Conservation (phyloP, 2,888 invertebrate species). For the Leptothorax acervorum region DNA sequence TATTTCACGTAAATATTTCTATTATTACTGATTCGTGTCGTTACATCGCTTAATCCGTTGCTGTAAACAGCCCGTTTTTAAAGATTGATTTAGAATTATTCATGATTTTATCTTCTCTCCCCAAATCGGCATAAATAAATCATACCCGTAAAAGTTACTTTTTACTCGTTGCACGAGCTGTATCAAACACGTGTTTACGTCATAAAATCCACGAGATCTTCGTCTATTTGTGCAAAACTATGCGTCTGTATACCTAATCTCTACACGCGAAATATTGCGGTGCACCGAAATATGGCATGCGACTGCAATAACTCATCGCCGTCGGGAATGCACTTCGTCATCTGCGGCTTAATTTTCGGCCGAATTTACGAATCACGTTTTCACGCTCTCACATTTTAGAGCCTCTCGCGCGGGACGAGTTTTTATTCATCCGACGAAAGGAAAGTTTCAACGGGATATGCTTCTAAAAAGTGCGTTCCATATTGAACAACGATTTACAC, state of each 20-base stretch:
- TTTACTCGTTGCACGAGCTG: background rate
- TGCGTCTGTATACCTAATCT: slow-evolving; percentile 22
- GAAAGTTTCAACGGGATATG: slow-evolving; percentile 11
- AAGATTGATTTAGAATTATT: slow-evolving; percentile 1
- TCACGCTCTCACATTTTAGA: slow-evolving; percentile 45
- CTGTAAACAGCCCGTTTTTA: background rate
- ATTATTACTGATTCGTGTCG: background rate
- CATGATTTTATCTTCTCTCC: background rate
- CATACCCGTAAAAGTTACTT: background rate
- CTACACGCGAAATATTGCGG: slow-evolving; percentile 26
- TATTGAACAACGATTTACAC: background rate
- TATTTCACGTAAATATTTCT: background rate
- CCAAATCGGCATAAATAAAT: slow-evolving; percentile 7
- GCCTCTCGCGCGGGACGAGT: slow-evolving; percentile 12
- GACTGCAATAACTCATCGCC: slow-evolving; percentile 30
- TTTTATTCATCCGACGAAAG: slow-evolving; percentile 36
- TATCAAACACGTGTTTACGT: background rate
- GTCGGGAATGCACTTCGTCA: slow-evolving; percentile 35
- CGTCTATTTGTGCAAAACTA: slow-evolving; percentile 25
- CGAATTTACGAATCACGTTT: slow-evolving; percentile 51
- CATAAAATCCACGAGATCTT: background rate
- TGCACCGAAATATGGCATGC: slow-evolving; percentile 3
- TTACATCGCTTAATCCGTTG: background rate
- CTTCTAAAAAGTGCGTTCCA: slow-evolving; percentile 13
- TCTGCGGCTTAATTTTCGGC: slow-evolving; percentile 47